Percentiles rank a stretch among this genome's conserved stretches.
phyloP scores from a whole-genome alignment of 2,888 invertebrate genomes.

The Drosophila quasianomalipes region DNA sequence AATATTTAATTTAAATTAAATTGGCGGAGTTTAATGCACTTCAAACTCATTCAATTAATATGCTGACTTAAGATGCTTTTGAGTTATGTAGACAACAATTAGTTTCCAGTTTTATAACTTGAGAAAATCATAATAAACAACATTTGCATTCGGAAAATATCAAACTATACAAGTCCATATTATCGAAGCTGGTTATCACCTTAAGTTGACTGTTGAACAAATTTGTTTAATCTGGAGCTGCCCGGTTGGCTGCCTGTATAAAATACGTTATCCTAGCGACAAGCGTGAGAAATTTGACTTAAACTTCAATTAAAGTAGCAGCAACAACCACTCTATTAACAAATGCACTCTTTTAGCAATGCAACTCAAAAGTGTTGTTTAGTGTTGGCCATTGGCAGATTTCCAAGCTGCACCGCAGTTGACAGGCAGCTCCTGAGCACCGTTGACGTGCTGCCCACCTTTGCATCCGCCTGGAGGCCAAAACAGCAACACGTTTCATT shows the following conservation, averaged over 20 bases:
- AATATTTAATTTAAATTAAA: background rate
- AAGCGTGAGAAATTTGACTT: slow-evolving; percentile 70
- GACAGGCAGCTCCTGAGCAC: slow-evolving; percentile 77
- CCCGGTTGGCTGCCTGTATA: background rate
- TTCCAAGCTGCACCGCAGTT: slow-evolving; percentile 52
- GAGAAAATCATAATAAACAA: background rate
- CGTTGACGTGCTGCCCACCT: slow-evolving; percentile 55
- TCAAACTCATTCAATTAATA: background rate
- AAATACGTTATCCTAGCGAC: slow-evolving; percentile 53
- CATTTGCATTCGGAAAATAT: slow-evolving; percentile 1
- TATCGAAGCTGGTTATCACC: slow-evolving; percentile 13
- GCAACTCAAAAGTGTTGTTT: slow-evolving; percentile 81
- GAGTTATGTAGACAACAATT: slow-evolving; percentile 4
- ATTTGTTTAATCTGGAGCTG: slow-evolving; percentile 26
- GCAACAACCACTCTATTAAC: slow-evolving; percentile 60
- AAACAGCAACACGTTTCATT: slow-evolving; percentile 37
- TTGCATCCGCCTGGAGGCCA: slow-evolving; percentile 72
- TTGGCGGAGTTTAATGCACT: background rate
- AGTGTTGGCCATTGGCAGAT: slow-evolving; percentile 64
- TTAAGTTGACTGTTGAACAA: slow-evolving; percentile 15
- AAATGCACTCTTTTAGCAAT: slow-evolving; percentile 78
- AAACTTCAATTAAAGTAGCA: slow-evolving; percentile 59
- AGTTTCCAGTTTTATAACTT: slow-evolving; percentile 19
- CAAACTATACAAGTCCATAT: slow-evolving; percentile 3
- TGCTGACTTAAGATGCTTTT: background rate